Conservation (phyloP, 2,113 vertebrate species). For the Leptobrachium leishanense region DNA sequence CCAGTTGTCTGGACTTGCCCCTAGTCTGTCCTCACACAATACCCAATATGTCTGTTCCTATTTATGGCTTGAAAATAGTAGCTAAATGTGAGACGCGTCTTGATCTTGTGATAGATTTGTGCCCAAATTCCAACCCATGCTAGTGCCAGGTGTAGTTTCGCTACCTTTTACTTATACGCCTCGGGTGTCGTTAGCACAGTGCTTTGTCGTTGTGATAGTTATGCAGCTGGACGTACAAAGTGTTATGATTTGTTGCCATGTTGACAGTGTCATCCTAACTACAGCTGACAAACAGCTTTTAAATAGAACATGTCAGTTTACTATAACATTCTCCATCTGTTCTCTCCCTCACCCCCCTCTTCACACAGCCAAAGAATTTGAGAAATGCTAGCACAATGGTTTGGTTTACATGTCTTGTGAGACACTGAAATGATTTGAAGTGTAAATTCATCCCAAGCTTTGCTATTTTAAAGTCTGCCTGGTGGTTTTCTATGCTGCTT, state of each 20-base stretch:
- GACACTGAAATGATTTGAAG: not conserved
- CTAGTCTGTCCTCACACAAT: no score
- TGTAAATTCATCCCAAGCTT: not conserved
- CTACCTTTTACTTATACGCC: slow-evolving; percentile 40
- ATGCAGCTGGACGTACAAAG: slow-evolving; percentile 56
- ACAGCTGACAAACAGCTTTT: slow-evolving; percentile 76
- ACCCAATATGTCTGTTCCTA: slow-evolving; percentile 1
- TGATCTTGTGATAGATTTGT: slow-evolving; percentile 11
- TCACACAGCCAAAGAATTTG: slow-evolving; percentile 57
- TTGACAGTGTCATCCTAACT: slow-evolving; percentile 72
- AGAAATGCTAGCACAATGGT: slow-evolving; percentile 65
- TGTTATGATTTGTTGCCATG: slow-evolving; percentile 76
- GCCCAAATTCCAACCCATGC: slow-evolving; percentile 1
- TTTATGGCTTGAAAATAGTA: slow-evolving; percentile 2
- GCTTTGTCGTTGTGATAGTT: slow-evolving; percentile 40
- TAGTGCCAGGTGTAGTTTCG: not conserved
- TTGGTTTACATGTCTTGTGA: slow-evolving; percentile 38
- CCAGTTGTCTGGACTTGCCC: no score
- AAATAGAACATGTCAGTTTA: slow-evolving; percentile 76
- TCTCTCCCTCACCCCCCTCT: slow-evolving; percentile 52
- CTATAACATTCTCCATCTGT: slow-evolving; percentile 72
- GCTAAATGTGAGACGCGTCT: slow-evolving; percentile 1
- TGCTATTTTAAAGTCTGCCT: not conserved
- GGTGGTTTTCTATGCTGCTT: not conserved
- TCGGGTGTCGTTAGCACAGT: slow-evolving; percentile 47